Evolutionary conservation across 1,140 invertebrate species (phyloP).

Genomic region (Anastrepha obliqua): DNA sequence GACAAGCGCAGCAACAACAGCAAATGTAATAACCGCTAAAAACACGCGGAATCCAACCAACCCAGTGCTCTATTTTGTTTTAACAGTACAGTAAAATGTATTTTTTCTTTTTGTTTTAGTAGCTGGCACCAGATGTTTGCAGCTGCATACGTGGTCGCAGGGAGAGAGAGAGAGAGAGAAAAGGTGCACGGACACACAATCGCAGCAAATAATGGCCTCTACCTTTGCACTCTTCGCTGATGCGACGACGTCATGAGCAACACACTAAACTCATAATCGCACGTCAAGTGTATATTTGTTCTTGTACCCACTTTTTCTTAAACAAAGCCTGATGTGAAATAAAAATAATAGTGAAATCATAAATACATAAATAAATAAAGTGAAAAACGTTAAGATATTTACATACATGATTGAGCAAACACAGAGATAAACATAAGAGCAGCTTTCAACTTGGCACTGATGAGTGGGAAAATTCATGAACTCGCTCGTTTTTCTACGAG

Average conservation of each 20-base stretch:
- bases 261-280: background rate
- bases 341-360: too few species aligned
- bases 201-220: background rate
- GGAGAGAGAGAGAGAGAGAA: background rate
- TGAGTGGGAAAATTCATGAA: background rate
- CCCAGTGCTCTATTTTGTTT: background rate
- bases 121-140: background rate
- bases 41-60: background rate
- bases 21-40: constrained; percentile 3
- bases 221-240: background rate
- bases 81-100: background rate
- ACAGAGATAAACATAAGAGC: background rate
- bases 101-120: background rate
- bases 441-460: background rate
- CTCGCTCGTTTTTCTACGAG: background rate
- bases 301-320: background rate
- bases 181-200: background rate
- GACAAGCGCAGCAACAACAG: background rate
- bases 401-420: too few species aligned
- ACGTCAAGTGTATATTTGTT: background rate
- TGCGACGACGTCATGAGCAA: background rate
- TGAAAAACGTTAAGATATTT: too few species aligned
- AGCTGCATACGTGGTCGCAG: background rate
- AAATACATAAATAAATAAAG: too few species aligned
- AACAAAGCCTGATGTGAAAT: too few species aligned